Percentiles rank a stretch among this genome's conserved stretches.
Evolutionary conservation across 2,888 invertebrate genomes (phyloP).

Genomic region (Esperia sulphurella): DNA sequence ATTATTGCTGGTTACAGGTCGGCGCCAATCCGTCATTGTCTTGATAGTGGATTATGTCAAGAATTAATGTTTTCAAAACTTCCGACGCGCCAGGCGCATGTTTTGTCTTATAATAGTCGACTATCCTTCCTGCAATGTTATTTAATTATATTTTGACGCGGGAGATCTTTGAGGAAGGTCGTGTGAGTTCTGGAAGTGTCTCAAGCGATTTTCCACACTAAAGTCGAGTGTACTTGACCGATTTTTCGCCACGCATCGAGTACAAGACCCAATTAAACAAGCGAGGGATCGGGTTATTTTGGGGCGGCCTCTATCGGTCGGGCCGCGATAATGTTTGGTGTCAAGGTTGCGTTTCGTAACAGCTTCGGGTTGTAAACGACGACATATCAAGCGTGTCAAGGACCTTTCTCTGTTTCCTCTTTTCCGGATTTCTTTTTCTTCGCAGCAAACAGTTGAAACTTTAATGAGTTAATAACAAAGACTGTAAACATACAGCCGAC

Average conservation of each 20-base stretch:
- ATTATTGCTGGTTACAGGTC: constrained; percentile 23
- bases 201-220: constrained; percentile 45
- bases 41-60: constrained; percentile 46
- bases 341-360: constrained; percentile 72
- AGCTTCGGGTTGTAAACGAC: constrained; percentile 30
- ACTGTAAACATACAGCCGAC: constrained; percentile 33
- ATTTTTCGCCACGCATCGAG: constrained; percentile 53
- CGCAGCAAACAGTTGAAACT: background rate
- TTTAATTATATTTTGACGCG: constrained; percentile 34
- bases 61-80: constrained; percentile 60
- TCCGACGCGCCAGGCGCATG: constrained; percentile 32
- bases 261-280: constrained; percentile 58
- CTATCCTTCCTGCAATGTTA: constrained; percentile 15
- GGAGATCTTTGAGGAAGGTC: constrained; percentile 34
- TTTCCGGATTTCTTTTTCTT: constrained; percentile 36
- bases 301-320: constrained; percentile 66
- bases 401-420: constrained; percentile 32
- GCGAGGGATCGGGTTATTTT: constrained; percentile 56
- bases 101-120: constrained; percentile 39
- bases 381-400: constrained; percentile 58
- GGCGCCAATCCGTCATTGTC: constrained; percentile 59
- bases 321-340: constrained; percentile 70
- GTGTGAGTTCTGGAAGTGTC: constrained; percentile 41
- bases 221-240: constrained; percentile 64
- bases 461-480: constrained; percentile 29